These are phyloP conservation scores for Arrhamphus sclerolepis DNA, from an alignment of 2,797 vertebrate genomes.

Conservation along the genomic window DNA sequence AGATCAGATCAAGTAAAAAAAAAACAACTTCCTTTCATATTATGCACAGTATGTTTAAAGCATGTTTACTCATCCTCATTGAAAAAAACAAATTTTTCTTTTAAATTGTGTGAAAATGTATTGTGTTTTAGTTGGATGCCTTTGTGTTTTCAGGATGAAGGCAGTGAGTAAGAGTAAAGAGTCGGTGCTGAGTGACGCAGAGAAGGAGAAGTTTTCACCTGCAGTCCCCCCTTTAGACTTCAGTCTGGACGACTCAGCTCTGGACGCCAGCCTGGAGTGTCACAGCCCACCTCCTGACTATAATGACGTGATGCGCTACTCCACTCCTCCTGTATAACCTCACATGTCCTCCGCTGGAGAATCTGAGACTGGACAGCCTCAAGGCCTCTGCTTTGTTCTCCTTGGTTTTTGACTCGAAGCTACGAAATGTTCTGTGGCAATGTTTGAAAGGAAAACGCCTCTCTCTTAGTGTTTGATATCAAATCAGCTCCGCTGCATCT, in stretches of 20 bases:
- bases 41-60: background rate
- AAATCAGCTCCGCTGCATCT: conserved; percentile 24
- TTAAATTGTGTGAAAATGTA: too few relatives aligned
- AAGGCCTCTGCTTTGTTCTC: conserved; percentile 37
- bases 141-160: conserved; percentile 81
- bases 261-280: conserved; percentile 88
- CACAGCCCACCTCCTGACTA: conserved; percentile 95
- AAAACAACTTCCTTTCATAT: background rate
- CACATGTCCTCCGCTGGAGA: conserved; percentile 14
- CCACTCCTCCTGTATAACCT: conserved; percentile 85
- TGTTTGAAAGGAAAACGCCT: conserved; percentile 38
- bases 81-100: background rate
- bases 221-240: conserved; percentile 82
- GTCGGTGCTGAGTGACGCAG: conserved; percentile 83
- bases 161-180: conserved; percentile 90
- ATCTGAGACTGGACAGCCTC: conserved; percentile 29
- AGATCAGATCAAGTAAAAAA: background rate
- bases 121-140: background rate
- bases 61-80: background rate
- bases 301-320: conserved; percentile 92
- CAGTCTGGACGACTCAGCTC: conserved; percentile 85
- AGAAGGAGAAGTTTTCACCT: conserved; percentile 82
- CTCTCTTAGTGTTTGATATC: conserved; percentile 27
- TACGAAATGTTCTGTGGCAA: conserved; percentile 28
- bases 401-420: conserved; percentile 33